Conservation (phyloP, 1,140 invertebrate genomes). For the Drosophila novamexicana region DNA sequence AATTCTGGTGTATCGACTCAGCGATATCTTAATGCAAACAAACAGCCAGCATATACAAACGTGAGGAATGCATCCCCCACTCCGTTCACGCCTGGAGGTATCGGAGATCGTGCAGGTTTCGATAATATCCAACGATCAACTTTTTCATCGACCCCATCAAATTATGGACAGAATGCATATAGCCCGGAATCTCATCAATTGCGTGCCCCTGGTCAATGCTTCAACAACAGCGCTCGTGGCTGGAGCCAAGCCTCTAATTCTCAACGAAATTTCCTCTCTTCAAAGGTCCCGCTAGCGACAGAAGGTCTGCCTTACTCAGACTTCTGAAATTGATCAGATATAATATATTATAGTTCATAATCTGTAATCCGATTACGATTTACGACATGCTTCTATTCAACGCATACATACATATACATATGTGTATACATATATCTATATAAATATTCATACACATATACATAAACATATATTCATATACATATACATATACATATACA, state of each 20-base stretch:
- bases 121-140: constrained; percentile 16
- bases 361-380: constrained; percentile 41
- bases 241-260: constrained; percentile 85
- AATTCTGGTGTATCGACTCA: constrained; percentile 46
- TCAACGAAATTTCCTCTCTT: constrained; percentile 1
- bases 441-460: not conserved
- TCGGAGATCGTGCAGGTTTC: not conserved
- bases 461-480: constrained; percentile 5
- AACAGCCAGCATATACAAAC: constrained; percentile 12
- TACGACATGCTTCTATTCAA: constrained; percentile 30
- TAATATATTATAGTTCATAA: not conserved
- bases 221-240: constrained; percentile 92
- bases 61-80: constrained; percentile 57
- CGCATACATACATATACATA: constrained; percentile 1
- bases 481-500: not conserved
- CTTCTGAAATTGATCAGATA: constrained; percentile 43
- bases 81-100: constrained; percentile 37
- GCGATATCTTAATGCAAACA: constrained; percentile 30
- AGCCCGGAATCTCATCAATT: not conserved
- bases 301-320: constrained; percentile 64
- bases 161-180: constrained; percentile 1
- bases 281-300: not conserved
- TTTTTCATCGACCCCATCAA: constrained; percentile 17
- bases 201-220: constrained; percentile 85
- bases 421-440: too few species aligned